Conservation (phyloP, 2,888 invertebrate species). For the Emmelina monodactyla region DNA sequence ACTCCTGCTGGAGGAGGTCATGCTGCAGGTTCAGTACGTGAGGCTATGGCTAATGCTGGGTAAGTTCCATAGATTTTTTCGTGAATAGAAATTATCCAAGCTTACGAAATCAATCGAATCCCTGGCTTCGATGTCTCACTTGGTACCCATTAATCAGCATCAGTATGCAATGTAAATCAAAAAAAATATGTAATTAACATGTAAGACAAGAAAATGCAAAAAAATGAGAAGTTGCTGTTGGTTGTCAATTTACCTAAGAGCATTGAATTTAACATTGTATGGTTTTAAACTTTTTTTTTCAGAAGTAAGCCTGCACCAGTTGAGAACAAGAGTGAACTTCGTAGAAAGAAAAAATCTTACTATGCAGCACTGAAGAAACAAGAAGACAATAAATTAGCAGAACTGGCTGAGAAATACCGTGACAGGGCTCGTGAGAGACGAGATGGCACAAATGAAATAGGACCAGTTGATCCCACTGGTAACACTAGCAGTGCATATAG, state of each 20-base stretch:
- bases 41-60: slow-evolving; percentile 73
- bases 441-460: slow-evolving; percentile 86
- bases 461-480: slow-evolving; percentile 83
- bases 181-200: no score
- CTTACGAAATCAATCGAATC: no score
- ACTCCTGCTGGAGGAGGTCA: slow-evolving; percentile 66
- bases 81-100: no score
- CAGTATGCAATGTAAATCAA: no score
- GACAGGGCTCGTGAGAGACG: slow-evolving; percentile 91
- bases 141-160: no score
- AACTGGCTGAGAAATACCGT: slow-evolving; percentile 91
- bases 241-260: no score
- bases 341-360: slow-evolving; percentile 93
- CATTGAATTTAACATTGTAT: no score
- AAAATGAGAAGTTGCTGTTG: no score
- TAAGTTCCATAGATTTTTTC: no score
- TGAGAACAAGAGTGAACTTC: slow-evolving; percentile 81
- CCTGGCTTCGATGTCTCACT: no score
- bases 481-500: slow-evolving; percentile 82
- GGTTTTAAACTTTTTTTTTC: no score
- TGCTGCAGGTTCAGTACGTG: slow-evolving; percentile 69
- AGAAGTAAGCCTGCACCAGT: slow-evolving; percentile 60
- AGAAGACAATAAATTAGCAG: slow-evolving; percentile 94
- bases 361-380: slow-evolving; percentile 95
- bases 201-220: no score